Percentiles rank a stretch among this genome's conserved stretches.
phyloP scores from a whole-genome alignment of 2,113 vertebrate species.

The Cynoglossus semilaevis region DNA sequence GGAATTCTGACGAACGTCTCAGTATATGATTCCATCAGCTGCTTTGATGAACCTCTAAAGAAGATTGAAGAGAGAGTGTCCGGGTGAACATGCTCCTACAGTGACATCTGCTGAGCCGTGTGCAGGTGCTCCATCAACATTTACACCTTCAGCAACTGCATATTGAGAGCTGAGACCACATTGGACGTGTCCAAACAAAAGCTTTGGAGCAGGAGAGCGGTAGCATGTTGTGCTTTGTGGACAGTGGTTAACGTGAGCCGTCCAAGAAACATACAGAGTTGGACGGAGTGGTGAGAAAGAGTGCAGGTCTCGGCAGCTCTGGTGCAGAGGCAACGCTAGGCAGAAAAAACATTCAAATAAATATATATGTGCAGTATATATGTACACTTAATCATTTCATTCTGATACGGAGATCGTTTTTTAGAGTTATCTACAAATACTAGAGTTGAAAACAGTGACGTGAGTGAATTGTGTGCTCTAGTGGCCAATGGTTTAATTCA shows the following conservation, averaged over 20 bases:
- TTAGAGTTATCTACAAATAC: no score
- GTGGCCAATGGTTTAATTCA: no score
- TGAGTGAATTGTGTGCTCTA: no score
- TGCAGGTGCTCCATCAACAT: slow-evolving; percentile 54
- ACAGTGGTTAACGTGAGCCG: slow-evolving; percentile 49
- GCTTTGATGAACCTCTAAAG: slow-evolving; percentile 45
- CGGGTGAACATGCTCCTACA: slow-evolving; percentile 37
- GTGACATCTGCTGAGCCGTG: slow-evolving; percentile 34
- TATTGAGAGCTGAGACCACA: slow-evolving; percentile 48
- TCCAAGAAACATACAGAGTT: slow-evolving; percentile 70
- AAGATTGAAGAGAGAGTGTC: slow-evolving; percentile 19
- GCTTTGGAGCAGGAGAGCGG: slow-evolving; percentile 50
- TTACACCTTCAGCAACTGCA: slow-evolving; percentile 34
- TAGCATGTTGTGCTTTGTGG: slow-evolving; percentile 68
- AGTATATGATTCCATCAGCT: slow-evolving; percentile 21
- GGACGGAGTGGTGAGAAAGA: slow-evolving; percentile 54
- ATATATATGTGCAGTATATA: no score
- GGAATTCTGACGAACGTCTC: slow-evolving; percentile 42
- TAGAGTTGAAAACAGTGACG: no score
- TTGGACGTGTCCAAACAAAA: slow-evolving; percentile 66
- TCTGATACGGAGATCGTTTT: no score
- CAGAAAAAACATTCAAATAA: no score
- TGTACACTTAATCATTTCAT: no score
- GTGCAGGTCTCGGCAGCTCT: slow-evolving; percentile 25
- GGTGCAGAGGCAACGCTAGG: slow-evolving; percentile 5